Base-by-base conservation (phyloP, 2,113 vertebrate genomes). In the Meleagris gallopavo region DNA sequence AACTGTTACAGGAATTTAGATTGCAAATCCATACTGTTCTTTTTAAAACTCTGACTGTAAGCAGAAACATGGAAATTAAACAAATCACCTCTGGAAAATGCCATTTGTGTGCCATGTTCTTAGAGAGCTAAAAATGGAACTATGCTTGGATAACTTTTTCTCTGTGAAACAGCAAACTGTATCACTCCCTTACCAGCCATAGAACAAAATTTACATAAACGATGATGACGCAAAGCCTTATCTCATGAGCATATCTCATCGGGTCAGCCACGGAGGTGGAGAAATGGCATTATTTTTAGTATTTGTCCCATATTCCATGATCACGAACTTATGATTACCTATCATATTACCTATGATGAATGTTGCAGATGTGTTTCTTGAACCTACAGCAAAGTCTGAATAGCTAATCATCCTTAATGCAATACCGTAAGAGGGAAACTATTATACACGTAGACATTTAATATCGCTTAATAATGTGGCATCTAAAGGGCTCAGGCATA, bases 121-220 rank as follows among this genome's bases (percentile, higher is more conserved):
- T 84, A 89, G 46, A 57, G 71, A 60, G 58, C 54, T 95, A 87
- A 95, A 89, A 96, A 88, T 50, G 91, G 93, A 89, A 5, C 22
- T 69, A 27, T 32, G 8, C 30, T 29, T 7, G 27, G 24, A 70
- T 90, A 76, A 89, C 74, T 38, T 78, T 89, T 85, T 27, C 65
- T 66, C 70, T 70, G 41, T 34, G 36, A 90, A 94, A 57, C 77
- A 65, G 38, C 25, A 30, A 78, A 85, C 21, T 70, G 46, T 55
- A 89, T 65, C 90, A 73, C 67, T 94, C 81, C 96, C 71, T 73
- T 25, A 89, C 75, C 84, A 87, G 29, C 85, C 79, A 82, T 80
- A 38, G 88, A 76, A 87, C 89, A 66, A 84, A 91, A 87, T 89
- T 85, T 85, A 76, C 84, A 89, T 87, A 69, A 75, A 92, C 70